Percentiles rank a stretch among this genome's conserved stretches.
phyloP scores from a whole-genome alignment of 1,140 invertebrate genomes.

The Ips nitidus region DNA sequence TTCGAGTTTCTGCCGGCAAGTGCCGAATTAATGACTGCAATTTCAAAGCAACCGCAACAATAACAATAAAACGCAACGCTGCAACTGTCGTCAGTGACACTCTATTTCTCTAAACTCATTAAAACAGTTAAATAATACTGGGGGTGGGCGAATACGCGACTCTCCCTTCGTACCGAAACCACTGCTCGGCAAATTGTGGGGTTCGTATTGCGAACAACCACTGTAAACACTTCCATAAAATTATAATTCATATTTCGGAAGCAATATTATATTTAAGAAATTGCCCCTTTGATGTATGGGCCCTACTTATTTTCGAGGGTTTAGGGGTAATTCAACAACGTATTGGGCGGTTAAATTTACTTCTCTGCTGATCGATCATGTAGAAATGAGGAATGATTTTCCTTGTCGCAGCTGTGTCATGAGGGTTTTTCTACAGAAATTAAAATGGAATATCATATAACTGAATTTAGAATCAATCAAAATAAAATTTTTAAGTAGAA shows the following conservation, averaged over 20 bases:
- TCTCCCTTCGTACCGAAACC: conserved; percentile 17
- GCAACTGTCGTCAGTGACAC: conserved; percentile 2
- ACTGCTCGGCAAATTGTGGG: conserved; percentile 31
- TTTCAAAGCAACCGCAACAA: neutral
- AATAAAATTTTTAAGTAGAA: too few relatives aligned
- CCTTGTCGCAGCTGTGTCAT: too few relatives aligned
- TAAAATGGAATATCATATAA: too few relatives aligned
- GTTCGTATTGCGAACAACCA: conserved; percentile 33
- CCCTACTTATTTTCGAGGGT: conserved; percentile 13
- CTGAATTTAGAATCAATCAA: too few relatives aligned
- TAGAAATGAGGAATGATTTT: too few relatives aligned
- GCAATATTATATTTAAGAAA: conserved; percentile 35
- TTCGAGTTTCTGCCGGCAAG: too few relatives aligned
- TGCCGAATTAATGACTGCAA: neutral
- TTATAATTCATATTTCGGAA: conserved; percentile 35
- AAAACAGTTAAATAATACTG: conserved; percentile 24
- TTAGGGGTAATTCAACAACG: neutral
- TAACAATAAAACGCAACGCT: neutral
- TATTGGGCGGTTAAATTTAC: too few relatives aligned
- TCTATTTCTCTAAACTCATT: conserved; percentile 18
- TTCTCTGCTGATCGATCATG: too few relatives aligned
- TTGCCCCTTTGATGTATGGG: conserved; percentile 31
- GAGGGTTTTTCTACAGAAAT: too few relatives aligned
- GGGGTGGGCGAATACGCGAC: conserved; percentile 3
- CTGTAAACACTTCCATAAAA: conserved; percentile 34